Evolutionary conservation across 2,113 vertebrate species (phyloP).

Genomic region (Sarotherodon lohbergeri): DNA sequence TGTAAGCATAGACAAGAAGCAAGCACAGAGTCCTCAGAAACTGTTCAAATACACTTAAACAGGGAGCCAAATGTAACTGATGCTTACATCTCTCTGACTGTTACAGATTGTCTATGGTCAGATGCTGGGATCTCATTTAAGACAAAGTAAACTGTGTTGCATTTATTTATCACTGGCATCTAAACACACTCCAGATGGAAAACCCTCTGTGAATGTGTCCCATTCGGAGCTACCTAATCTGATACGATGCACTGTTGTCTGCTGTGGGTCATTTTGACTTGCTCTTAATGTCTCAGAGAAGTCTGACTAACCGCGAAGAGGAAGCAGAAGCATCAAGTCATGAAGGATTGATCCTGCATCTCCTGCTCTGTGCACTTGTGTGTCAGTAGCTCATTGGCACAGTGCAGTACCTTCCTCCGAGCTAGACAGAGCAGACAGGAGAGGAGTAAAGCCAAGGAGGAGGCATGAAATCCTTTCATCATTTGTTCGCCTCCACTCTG

Average conservation of each 20-base stretch:
- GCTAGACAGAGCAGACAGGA: constrained; percentile 39
- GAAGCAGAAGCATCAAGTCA: constrained; percentile 2
- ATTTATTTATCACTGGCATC: not conserved
- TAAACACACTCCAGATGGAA: constrained; percentile 26
- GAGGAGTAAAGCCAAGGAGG: constrained; percentile 21
- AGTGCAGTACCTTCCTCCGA: constrained; percentile 11
- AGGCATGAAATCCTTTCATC: constrained; percentile 55
- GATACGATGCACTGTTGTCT: not conserved
- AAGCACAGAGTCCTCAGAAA: not conserved
- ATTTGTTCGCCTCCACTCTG: constrained; percentile 21
- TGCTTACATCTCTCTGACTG: not conserved
- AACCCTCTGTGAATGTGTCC: not conserved
- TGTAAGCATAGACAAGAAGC: not conserved
- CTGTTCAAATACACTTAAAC: not conserved
- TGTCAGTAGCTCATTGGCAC: constrained; percentile 38
- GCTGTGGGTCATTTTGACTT: not conserved
- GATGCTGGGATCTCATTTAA: not conserved
- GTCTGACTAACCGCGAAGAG: not conserved
- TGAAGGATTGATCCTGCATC: not conserved
- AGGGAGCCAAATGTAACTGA: not conserved
- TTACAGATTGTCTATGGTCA: not conserved
- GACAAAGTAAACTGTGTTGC: not conserved
- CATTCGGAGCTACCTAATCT: constrained; percentile 1
- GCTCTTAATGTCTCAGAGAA: not conserved
- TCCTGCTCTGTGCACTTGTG: constrained; percentile 17